Base-by-base conservation (phyloP, 2,797 vertebrate genomes). In the Lindbergichthys nudifrons region DNA sequence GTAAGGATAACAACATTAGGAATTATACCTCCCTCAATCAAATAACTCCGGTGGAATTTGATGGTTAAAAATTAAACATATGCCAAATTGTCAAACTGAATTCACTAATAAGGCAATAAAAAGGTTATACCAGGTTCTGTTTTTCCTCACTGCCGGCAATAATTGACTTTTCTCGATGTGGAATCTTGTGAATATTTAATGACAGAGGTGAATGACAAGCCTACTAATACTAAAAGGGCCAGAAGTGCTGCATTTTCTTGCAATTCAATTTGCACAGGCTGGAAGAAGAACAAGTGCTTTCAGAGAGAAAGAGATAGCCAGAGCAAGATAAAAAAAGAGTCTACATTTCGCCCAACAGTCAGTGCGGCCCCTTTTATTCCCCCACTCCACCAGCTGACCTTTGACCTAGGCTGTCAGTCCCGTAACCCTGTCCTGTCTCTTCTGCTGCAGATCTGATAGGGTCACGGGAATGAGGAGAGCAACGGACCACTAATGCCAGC, bases 401-500 rank as follows among this genome's bases (percentile, higher is more conserved):
- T 77, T 79, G 85, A 91, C 84, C 85, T 41, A 14, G 6, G 46
- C 81, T 74, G 85, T 88, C 88, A 78, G 36, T 81, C 73, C 43
- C 12, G 30, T 75, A 61, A 83, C 77, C 82, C 65, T 2, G 42
- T 69, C 82, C 80, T 57, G 70, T 76, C 78, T 79, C 45, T 64
- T 36, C 12, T 16, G 45, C 81, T 71, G 59, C 41, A 51, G 70
- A 79, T 86, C 67, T 73, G 76, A 85, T 75, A 15, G 86, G 89
- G 91, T 88, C 80, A 80, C 51, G 0, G 50, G 48, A 77, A 85
- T 80, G 88, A 85, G 45, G 65, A 81, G 81, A 48, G 77, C 71
- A 67, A 82, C 14, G 51, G 80, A 65, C 79, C 77, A 70, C 84
- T 91, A 93, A 92, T 89, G 80, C 80, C 74, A 66, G 75, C 79